Evolutionary conservation across 2,888 invertebrate species (phyloP).

Genomic region (Dolichomitus sp.): DNA sequence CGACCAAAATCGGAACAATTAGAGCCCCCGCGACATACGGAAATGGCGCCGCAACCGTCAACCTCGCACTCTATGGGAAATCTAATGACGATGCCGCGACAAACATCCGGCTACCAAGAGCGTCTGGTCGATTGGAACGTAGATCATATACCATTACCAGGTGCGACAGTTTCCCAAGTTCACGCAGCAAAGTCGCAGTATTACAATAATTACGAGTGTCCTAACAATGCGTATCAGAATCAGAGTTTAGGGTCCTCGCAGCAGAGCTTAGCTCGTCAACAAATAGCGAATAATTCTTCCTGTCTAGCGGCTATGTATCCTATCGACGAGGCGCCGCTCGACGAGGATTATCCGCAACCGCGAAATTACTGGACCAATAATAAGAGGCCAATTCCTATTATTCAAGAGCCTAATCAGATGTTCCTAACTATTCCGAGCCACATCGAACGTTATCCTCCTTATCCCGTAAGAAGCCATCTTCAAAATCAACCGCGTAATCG

Average conservation of each 20-base stretch:
- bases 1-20: slow-evolving; percentile 85
- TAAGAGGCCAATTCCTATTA: slow-evolving; percentile 75
- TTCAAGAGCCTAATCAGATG: slow-evolving; percentile 77
- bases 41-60: slow-evolving; percentile 77
- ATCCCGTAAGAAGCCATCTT: slow-evolving; percentile 67
- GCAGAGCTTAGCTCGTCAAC: slow-evolving; percentile 62
- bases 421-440: slow-evolving; percentile 80
- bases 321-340: slow-evolving; percentile 71
- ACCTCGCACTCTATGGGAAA: slow-evolving; percentile 85
- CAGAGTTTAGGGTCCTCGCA: slow-evolving; percentile 58
- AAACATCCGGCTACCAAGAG: slow-evolving; percentile 78
- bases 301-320: slow-evolving; percentile 72
- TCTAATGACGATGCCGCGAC: slow-evolving; percentile 81
- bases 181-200: slow-evolving; percentile 69
- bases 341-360: slow-evolving; percentile 67
- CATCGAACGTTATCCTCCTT: slow-evolving; percentile 74
- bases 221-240: slow-evolving; percentile 70
- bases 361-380: slow-evolving; percentile 72
- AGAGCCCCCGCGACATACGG: slow-evolving; percentile 78
- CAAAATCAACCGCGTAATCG: slow-evolving; percentile 35
- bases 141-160: slow-evolving; percentile 78
- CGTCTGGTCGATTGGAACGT: slow-evolving; percentile 83
- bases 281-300: slow-evolving; percentile 69
- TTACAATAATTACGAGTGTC: slow-evolving; percentile 68
- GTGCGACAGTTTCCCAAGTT: slow-evolving; percentile 76